Evolutionary conservation across 2,888 invertebrate genomes (phyloP).

Genomic region (Tortricodes alternella): DNA sequence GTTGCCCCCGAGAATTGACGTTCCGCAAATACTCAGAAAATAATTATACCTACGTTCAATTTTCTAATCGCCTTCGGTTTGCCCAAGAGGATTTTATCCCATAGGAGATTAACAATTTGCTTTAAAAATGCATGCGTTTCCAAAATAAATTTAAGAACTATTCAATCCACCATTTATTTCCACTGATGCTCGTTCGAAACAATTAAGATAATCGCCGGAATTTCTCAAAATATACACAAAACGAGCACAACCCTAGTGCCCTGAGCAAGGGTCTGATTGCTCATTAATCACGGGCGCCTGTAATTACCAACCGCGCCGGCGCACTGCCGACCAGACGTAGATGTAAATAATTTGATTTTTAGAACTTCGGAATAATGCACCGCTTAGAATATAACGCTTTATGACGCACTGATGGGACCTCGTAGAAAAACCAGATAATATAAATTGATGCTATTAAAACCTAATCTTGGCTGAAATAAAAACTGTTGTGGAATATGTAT

Average conservation of each 20-base stretch:
- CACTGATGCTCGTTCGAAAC: conserved; percentile 26
- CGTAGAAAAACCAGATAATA: neutral
- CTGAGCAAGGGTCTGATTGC: conserved; percentile 63
- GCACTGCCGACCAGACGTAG: conserved; percentile 48
- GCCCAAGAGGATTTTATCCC: too few species aligned
- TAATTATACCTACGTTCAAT: neutral
- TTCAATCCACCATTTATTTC: conserved; percentile 11
- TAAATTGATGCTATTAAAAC: neutral
- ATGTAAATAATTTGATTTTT: conserved; percentile 75
- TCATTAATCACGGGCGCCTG: conserved; percentile 76
- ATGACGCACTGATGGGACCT: neutral
- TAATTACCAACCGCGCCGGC: conserved; percentile 73
- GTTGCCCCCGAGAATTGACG: neutral
- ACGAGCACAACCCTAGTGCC: conserved; percentile 53
- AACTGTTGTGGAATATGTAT: too few species aligned
- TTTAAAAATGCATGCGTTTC: neutral
- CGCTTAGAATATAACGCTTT: conserved; percentile 19
- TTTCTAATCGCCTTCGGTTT: neutral
- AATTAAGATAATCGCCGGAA: conserved; percentile 40
- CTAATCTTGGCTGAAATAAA: too few species aligned
- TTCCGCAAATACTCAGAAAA: neutral
- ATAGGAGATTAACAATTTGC: too few species aligned
- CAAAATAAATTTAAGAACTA: conserved; percentile 1
- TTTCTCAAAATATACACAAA: conserved; percentile 46
- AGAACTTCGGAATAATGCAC: conserved; percentile 64